Conservation (phyloP, 2,888 invertebrate genomes). For the Troglohyphantes excavatus region DNA sequence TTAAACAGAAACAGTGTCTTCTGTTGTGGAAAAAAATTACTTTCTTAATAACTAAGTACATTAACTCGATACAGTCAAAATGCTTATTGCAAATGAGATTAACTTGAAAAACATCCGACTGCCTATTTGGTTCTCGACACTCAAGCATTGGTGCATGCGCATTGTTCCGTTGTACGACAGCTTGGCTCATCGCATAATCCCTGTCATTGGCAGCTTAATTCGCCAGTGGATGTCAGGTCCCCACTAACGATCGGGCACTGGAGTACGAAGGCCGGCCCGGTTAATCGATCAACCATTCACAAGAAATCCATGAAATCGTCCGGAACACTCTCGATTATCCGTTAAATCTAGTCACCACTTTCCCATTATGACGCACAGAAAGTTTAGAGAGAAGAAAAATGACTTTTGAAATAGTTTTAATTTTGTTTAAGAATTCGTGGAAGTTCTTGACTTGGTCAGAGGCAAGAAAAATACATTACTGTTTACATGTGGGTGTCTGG, state of each 20-base stretch:
- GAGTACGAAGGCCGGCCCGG: conserved; percentile 64
- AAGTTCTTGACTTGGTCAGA: no score
- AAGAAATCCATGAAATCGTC: conserved; percentile 74
- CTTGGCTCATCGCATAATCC: background rate
- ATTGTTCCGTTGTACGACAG: background rate
- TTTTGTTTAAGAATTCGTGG: no score
- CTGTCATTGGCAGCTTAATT: conserved; percentile 39
- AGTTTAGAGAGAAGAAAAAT: background rate
- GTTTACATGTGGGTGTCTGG: no score
- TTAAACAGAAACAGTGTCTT: no score
- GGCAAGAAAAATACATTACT: no score
- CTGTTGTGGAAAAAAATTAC: no score
- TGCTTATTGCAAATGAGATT: no score
- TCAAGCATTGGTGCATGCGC: background rate
- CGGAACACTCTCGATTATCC: conserved; percentile 72
- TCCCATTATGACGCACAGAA: conserved; percentile 22
- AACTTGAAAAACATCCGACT: no score
- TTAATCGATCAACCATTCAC: conserved; percentile 58
- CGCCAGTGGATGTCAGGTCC: conserved; percentile 56
- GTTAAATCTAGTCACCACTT: conserved; percentile 34
- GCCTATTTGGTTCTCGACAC: background rate
- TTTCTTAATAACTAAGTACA: no score
- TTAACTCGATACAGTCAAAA: no score
- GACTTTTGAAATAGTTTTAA: background rate
- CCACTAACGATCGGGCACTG: conserved; percentile 17